phyloP scores from a whole-genome alignment of 2,797 vertebrate genomes.

The Pseudomugil gertrudae region DNA sequence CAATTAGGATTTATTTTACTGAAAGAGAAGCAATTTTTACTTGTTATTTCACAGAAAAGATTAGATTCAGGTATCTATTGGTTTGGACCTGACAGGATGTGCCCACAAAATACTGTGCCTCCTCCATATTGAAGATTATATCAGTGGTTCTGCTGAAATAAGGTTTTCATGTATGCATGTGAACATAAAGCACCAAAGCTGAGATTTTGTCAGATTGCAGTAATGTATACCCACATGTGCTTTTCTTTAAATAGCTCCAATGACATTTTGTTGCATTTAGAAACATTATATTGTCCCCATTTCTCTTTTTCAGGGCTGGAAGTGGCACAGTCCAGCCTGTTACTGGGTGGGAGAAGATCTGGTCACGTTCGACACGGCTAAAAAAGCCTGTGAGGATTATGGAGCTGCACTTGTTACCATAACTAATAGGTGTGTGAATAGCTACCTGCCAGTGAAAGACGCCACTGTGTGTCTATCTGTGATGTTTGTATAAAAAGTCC shows the following conservation, averaged over 20 bases:
- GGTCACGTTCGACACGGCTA: slow-evolving; percentile 85
- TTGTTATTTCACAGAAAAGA: not conserved
- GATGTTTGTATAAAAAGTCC: not conserved
- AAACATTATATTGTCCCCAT: no score
- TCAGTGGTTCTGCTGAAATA: not conserved
- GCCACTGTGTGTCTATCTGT: not conserved
- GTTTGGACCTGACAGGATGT: not conserved
- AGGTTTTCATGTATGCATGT: not conserved
- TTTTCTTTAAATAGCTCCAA: no score
- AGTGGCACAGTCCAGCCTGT: slow-evolving; percentile 95
- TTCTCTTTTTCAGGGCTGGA: slow-evolving; percentile 94
- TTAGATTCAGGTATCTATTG: not conserved
- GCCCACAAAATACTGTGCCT: not conserved
- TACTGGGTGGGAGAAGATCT: slow-evolving; percentile 92
- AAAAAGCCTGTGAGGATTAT: slow-evolving; percentile 83
- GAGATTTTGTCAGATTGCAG: not conserved
- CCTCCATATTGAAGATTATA: not conserved
- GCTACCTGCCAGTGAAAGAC: not conserved
- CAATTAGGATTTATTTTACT: slow-evolving; percentile 1
- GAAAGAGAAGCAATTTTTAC: not conserved
- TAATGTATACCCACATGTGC: slow-evolving; percentile 1
- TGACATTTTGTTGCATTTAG: no score
- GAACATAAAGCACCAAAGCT: not conserved
- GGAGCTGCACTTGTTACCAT: slow-evolving; percentile 88
- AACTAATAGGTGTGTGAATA: slow-evolving; percentile 87